Base-by-base conservation (phyloP, 1,140 invertebrate genomes). In the Theocolax elegans region DNA sequence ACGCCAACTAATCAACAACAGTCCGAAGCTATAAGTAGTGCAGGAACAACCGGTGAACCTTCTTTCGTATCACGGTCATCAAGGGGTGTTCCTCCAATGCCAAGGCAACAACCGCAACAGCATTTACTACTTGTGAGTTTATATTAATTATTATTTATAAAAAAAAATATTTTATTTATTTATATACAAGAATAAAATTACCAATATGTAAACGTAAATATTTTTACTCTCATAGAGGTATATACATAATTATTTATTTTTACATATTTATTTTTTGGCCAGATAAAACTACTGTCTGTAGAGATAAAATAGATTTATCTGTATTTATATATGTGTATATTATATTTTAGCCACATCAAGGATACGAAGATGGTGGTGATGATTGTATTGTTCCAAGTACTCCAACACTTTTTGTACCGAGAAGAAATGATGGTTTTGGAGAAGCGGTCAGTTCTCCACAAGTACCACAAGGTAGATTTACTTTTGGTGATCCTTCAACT, bases 331-430 rank as follows among this genome's bases (percentile, higher is more conserved):
- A 44, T 44, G 7, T 44, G 10, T 35, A 9, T 15, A 44, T 3
- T 56, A 21, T 59, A 23, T 58, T 79, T 76, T 81, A 81, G 82
- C 85, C 77, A 17, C 86, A 83, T 48, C 85, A 84, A 67, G 83
- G 86, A 17, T 86, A 86, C 48, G 91, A 91, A 75, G 93, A 95
- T 76, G 91, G 90, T 23, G 91, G 90, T 4, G 95, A 95, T 81
- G 95, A 96, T 79, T 92, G 93, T 60, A 95, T 96, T 73, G 95
- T 97, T 13, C 95, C 95, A 6, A 95, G 94, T 63, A 97, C 95
- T 1, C 95, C 95, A 0, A 96, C 94, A 0, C 82, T 96, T 1
- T 94, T 93, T 78, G 91, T 94, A 29, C 93, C 94, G 4, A 87
- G 94, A 64, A 88, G 95, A 75, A 92, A 89, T 56, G 95, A 97